Evolutionary conservation across 2,888 invertebrate genomes (phyloP).

Genomic region (Danaus chrysippus): DNA sequence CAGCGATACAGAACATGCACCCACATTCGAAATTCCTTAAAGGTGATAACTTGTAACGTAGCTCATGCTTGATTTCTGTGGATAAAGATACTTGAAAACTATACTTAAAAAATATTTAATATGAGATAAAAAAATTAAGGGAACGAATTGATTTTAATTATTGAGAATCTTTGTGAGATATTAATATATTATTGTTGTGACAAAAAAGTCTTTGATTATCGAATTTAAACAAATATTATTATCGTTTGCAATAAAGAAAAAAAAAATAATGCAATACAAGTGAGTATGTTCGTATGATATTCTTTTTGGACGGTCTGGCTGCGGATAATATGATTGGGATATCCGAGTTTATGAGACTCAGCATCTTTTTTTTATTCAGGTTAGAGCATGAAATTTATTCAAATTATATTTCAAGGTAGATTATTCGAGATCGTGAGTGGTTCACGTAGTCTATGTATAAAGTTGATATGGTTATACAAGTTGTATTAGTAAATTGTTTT

Average conservation of each 20-base stretch:
- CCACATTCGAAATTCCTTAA: conserved; percentile 28
- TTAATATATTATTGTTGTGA: too few species aligned
- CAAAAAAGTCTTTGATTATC: too few species aligned
- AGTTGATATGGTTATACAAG: conserved; percentile 36
- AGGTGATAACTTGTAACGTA: conserved; percentile 24
- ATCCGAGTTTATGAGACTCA: conserved; percentile 39
- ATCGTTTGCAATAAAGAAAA: background rate
- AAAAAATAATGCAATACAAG: background rate
- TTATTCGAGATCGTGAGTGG: conserved; percentile 45
- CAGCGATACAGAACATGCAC: conserved; percentile 33
- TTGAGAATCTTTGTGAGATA: too few species aligned
- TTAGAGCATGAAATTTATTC: conserved; percentile 52
- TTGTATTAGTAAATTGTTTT: background rate
- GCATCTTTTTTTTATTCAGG: conserved; percentile 44
- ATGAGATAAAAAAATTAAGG: too few species aligned
- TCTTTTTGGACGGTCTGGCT: conserved; percentile 30
- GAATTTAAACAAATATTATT: too few species aligned
- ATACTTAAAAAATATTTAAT: too few species aligned
- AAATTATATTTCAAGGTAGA: conserved; percentile 54
- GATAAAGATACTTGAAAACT: background rate
- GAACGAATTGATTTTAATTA: too few species aligned
- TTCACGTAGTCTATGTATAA: conserved; percentile 34
- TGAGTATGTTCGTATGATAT: background rate
- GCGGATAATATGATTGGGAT: conserved; percentile 31
- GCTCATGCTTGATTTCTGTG: conserved; percentile 8